These are phyloP conservation scores for Ursus arctos DNA, from an alignment of 2,113 vertebrate species.

Conservation along the genomic window DNA sequence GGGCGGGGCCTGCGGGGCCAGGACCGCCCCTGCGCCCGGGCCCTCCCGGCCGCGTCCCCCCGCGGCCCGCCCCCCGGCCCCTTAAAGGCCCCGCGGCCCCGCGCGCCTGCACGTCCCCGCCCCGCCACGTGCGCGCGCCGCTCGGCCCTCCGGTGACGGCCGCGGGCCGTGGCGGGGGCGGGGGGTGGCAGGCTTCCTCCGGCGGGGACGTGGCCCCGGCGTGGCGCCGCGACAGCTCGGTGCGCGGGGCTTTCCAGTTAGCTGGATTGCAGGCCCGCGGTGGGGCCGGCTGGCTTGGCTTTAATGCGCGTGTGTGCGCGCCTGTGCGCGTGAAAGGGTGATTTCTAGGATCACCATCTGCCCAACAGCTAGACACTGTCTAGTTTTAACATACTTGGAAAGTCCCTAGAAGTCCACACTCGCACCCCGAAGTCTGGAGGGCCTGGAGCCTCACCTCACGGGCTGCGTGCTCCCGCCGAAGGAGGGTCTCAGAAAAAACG, in stretches of 20 bases:
- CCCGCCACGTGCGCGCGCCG: background rate
- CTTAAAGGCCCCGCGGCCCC: background rate
- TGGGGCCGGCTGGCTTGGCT: background rate
- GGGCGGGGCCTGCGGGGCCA: too few relatives aligned
- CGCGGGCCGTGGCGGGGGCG: background rate
- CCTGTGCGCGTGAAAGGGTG: background rate
- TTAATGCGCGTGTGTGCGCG: background rate
- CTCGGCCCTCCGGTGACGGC: background rate
- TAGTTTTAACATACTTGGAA: background rate
- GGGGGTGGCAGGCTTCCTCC: background rate
- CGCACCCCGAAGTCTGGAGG: background rate
- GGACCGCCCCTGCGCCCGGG: too few relatives aligned
- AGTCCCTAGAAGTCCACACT: background rate
- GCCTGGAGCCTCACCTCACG: background rate
- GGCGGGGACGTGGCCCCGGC: background rate
- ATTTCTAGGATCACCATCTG: background rate
- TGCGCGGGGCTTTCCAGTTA: background rate
- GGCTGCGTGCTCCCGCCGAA: background rate
- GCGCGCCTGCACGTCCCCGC: fast-evolving
- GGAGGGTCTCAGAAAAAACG: background rate
- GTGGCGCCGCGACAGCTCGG: background rate
- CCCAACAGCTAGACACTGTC: background rate
- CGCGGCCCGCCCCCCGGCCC: too few relatives aligned
- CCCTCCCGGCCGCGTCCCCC: too few relatives aligned
- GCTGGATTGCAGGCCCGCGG: background rate